These are phyloP conservation scores for Alcedo quadribrachys DNA, from an alignment of 2,797 vertebrate genomes.

Conservation along the genomic window DNA sequence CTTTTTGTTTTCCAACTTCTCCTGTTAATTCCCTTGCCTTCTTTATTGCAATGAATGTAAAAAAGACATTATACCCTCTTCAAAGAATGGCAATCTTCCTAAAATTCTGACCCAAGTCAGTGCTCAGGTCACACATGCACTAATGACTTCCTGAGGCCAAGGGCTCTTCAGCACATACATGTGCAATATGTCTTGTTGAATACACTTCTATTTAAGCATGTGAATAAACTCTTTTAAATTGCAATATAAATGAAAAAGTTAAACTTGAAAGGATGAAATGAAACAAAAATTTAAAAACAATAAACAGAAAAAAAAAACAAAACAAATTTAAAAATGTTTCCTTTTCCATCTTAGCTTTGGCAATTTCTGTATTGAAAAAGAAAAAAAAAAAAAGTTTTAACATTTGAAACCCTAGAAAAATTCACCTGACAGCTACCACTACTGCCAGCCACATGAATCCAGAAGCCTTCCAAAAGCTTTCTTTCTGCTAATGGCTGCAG, in stretches of 20 bases:
- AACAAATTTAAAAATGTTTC: neutral
- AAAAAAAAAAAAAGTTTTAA: neutral
- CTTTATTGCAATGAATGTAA: neutral
- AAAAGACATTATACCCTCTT: neutral
- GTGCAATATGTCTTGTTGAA: neutral
- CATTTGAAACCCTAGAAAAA: neutral
- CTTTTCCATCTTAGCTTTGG: neutral
- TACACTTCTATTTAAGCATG: neutral
- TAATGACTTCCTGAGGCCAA: neutral
- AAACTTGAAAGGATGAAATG: neutral
- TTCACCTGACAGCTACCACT: neutral
- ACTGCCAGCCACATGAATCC: neutral
- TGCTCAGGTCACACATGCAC: neutral
- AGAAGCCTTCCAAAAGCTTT: neutral
- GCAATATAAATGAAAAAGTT: neutral
- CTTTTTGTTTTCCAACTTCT: conserved; percentile 11
- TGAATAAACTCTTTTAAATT: neutral
- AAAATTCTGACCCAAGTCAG: neutral
- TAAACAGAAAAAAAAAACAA: no score
- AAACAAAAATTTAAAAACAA: no score
- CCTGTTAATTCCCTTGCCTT: neutral
- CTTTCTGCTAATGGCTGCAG: neutral
- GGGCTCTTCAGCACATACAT: neutral
- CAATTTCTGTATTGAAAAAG: neutral
- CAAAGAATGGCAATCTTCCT: neutral